These are phyloP conservation scores for Psilopogon haemacephalus DNA, from an alignment of 2,113 vertebrate genomes.

Conservation along the genomic window DNA sequence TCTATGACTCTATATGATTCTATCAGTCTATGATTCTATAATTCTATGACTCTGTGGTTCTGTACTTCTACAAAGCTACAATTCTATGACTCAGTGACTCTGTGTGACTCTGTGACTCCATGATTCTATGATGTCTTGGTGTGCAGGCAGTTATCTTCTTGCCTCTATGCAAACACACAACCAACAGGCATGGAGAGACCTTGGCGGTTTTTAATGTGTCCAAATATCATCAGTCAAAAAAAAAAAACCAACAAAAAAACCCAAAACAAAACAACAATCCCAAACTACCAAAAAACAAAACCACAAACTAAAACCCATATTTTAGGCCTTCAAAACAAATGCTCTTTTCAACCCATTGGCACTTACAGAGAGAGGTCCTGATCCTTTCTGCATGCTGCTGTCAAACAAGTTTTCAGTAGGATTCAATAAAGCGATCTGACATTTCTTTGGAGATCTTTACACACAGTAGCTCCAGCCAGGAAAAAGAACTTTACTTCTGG, in stretches of 20 bases:
- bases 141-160: not conserved
- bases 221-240: not conserved
- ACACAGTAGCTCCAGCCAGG: conserved; percentile 77
- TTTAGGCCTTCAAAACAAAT: conserved; percentile 30
- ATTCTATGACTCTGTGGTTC: no score
- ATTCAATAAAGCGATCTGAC: conserved; percentile 84
- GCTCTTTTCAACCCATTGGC: conserved; percentile 59
- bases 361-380: conserved; percentile 61
- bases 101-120: no score
- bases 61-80: no score
- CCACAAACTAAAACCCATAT: not conserved
- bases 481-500: conserved; percentile 77
- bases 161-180: not conserved
- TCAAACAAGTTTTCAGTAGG: conserved; percentile 82
- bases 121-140: no score
- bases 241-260: not conserved
- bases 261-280: not conserved
- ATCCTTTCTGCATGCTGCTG: conserved; percentile 76
- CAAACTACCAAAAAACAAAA: not conserved
- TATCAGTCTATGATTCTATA: no score
- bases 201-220: not conserved
- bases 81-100: no score
- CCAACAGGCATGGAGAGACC: fast-evolving
- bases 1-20: no score
- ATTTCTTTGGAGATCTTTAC: conserved; percentile 80